Evolutionary conservation across 92 coral and sea anemone genomes (phyloP).

Genomic region (Zoanthus gigantus): DNA sequence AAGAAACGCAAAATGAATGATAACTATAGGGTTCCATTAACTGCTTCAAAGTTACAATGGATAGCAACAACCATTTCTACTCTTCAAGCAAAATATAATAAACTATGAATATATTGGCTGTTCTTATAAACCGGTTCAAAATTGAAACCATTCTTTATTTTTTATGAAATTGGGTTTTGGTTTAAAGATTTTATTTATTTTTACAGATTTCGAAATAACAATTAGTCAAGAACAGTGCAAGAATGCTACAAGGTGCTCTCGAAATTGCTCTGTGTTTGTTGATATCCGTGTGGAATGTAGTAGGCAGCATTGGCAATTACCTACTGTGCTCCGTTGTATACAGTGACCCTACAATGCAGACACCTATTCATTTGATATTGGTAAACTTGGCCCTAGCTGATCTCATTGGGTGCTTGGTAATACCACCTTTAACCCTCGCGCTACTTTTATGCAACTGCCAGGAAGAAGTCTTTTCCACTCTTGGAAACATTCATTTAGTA

Average conservation of each 20-base stretch:
- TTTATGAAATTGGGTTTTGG: no score
- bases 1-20: no score
- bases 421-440: slow-evolving; percentile 4
- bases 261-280: neutral
- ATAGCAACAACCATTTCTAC: no score
- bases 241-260: neutral
- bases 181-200: no score
- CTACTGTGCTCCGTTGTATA: slow-evolving; percentile 21
- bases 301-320: slow-evolving; percentile 2
- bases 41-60: no score
- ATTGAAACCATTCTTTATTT: no score
- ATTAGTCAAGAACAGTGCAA: neutral
- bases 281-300: neutral
- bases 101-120: no score
- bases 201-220: no score
- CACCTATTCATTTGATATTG: slow-evolving; percentile 10
- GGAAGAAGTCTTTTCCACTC: neutral
- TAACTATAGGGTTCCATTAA: no score
- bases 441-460: slow-evolving; percentile 2
- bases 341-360: slow-evolving; percentile 17
- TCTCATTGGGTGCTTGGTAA: slow-evolving; percentile 11
- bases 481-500: slow-evolving; percentile 16
- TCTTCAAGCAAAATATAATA: no score
- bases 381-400: slow-evolving; percentile 17
- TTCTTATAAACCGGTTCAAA: no score